Base-by-base conservation (phyloP, 2,888 invertebrate species). In the Archips xylosteana region DNA sequence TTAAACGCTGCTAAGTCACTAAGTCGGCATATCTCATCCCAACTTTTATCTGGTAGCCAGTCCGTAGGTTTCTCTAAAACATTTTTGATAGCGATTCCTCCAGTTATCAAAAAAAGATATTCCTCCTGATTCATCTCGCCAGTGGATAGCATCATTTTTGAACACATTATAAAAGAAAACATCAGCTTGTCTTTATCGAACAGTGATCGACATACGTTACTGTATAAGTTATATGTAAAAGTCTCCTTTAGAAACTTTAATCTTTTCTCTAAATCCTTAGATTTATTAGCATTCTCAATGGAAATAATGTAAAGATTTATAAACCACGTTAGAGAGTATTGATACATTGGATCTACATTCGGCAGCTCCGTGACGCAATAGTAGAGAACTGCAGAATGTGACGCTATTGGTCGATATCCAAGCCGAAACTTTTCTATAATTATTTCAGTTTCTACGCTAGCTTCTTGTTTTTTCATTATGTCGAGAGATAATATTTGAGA, bases 321-420 rank as follows among this genome's bases (percentile, higher is more conserved):
- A 89, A 98, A 98, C 98, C 98, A 98, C 12, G 95, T 95, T 60
- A 98, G 92, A 0, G 98, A 98, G 89, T 97, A 98, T 88, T 98
- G 98, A 89, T 98, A 98, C 97, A 98, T 98, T 8, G 97, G 97
- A 89, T 98, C 97, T 47, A 98, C 96, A 84, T 97, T 97, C 10
- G 97, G 97, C 78, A 98, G 91, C 91, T 98, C 97, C 0, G 97
- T 97, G 39, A 98, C 96, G 79, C 97, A 97, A 85, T 98, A 97
- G 88, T 97, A 98, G 62, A 98, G 91, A 57, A 96, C 96, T 9
- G 98, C 96, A 12, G 97, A 97, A 90, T 97, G 97, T 73, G 96
- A 96, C 8, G 98, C 97, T 63, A 98, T 96, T 6, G 97, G 96
- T 80, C 95, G 94, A 85, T 98, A 98, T 70, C 96, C 96, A 77